Conservation (phyloP, 1,140 invertebrate species). For the Melipona quadrifasciata region DNA sequence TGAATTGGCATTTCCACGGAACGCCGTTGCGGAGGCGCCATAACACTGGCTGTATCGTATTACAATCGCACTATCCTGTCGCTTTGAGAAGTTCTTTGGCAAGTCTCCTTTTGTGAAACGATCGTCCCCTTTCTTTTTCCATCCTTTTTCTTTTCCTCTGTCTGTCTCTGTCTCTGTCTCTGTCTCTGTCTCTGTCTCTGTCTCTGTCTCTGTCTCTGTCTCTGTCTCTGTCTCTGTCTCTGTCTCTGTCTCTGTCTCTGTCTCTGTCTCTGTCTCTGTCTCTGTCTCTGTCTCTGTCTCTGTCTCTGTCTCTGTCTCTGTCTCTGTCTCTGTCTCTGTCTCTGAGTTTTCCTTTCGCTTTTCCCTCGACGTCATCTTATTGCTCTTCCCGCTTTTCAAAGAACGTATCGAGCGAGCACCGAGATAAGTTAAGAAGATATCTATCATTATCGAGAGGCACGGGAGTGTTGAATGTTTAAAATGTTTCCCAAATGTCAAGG, state of each 20-base stretch:
- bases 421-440: constrained; percentile 32
- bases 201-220: background rate
- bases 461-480: constrained; percentile 43
- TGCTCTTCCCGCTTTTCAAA: constrained; percentile 27
- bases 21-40: background rate
- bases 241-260: background rate
- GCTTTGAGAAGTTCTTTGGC: background rate
- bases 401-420: constrained; percentile 34
- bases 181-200: background rate
- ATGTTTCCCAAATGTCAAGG: constrained; percentile 42
- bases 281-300: background rate
- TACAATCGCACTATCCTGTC: constrained; percentile 31
- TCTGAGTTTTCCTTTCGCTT: background rate
- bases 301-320: background rate
- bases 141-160: background rate
- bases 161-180: background rate
- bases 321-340: background rate
- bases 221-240: background rate
- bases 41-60: constrained; percentile 45
- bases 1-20: constrained; percentile 82
- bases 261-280: background rate
- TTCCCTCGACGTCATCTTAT: constrained; percentile 12
- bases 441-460: constrained; percentile 5
- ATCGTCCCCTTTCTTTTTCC: background rate
- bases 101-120: background rate